These are phyloP conservation scores for Musca vetustissima DNA, from an alignment of 1,140 invertebrate species.

Conservation along the genomic window DNA sequence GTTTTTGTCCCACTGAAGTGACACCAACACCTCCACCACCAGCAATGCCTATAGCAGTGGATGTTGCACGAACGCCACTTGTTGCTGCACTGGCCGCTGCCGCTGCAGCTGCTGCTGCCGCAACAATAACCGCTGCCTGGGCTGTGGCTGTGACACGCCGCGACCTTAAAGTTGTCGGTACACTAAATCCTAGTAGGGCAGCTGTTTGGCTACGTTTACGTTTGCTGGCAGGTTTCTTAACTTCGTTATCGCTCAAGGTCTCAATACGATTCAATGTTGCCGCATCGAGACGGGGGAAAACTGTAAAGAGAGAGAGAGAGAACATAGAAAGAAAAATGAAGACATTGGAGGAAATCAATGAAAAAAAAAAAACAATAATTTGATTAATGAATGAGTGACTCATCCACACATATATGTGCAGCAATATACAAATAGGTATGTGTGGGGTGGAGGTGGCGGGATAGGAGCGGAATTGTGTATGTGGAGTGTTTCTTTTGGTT, in stretches of 20 bases:
- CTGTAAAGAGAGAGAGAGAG: not conserved
- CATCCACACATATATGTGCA: no score
- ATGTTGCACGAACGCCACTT: constrained; percentile 26
- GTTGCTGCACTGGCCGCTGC: not conserved
- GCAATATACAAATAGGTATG: no score
- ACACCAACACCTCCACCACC: no score
- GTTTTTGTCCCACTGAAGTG: not conserved
- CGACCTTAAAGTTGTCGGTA: not conserved
- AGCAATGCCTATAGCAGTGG: no score
- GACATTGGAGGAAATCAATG: no score
- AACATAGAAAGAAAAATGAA: no score
- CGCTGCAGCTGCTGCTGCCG: constrained; percentile 30
- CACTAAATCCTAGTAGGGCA: not conserved
- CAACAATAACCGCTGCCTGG: not conserved
- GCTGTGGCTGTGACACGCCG: not conserved
- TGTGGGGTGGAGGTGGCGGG: no score
- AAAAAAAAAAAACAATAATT: no score
- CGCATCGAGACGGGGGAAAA: not conserved
- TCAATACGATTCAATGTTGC: constrained; percentile 20
- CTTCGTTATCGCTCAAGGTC: constrained; percentile 15
- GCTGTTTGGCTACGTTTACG: constrained; percentile 12
- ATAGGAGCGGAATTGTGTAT: no score
- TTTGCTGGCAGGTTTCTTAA: constrained; percentile 14
- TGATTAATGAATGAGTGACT: no score
- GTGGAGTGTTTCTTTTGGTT: no score